Evolutionary conservation across 2,113 vertebrate genomes (phyloP), one percentile per base, ranked within the genome.

Genomic region (Gnathonemus echidnorhynchus): DNA sequence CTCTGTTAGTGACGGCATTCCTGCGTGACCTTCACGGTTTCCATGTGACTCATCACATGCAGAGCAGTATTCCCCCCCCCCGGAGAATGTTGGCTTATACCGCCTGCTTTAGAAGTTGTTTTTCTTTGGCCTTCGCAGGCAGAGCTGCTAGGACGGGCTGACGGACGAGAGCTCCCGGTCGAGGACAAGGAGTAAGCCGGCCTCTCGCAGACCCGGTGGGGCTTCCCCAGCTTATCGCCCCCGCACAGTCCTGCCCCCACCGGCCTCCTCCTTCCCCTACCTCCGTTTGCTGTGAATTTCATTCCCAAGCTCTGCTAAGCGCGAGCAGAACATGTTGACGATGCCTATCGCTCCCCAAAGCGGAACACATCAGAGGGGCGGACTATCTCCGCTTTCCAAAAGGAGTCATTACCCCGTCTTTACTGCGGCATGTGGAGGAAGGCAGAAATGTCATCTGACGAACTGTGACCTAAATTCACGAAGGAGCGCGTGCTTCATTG

Each of bases 211-310:
- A 92, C 91, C 89, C 89, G 92, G 91, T 93, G 91, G 85, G 88
- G 92, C 93, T 92, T 93, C 92, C 86, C 91, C 91, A 93, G 93
- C 95, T 95, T 96, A 96, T 96, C 95, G 91, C 93, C 93, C 88
- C 92, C 56, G 88, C 91, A 53, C 95, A 96, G 95, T 94, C 94
- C 93, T 93, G 93, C 91, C 91, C 93, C 94, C 94, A 93, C 94
- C 92, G 92, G n/a, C 89, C 93, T 92, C 93, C 93, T 94, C 94
- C 95, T 93, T 93, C 45, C 27, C 62, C 10, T 50, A n/a, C 84
- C 84, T 86, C 45, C 1, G 10, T 86, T 86, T 50, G 58, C 83
- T 85, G 48, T 88, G 92, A 92, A 92, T 95, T 80, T 49, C 31
- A 45, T 85, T 84, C 74, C 48, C 48, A 17, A 39, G 24, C 48